Evolutionary conservation across 2,888 invertebrate genomes (phyloP).

Genomic region (Laothoe populi): DNA sequence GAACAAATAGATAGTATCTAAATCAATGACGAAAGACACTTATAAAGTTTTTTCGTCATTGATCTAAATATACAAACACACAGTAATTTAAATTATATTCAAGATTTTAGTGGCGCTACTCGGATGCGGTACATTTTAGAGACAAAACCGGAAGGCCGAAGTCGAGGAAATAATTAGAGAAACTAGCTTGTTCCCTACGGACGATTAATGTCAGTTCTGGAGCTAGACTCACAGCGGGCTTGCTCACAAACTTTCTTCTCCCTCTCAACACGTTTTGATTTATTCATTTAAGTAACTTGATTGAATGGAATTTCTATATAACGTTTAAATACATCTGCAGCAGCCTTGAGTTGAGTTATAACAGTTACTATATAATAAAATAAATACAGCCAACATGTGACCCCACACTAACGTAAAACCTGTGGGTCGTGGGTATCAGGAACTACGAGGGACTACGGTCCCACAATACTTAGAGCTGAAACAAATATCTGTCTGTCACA

Average conservation of each 20-base stretch:
- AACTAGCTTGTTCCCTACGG: constrained; percentile 66
- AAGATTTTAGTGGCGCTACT: constrained; percentile 56
- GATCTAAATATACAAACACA: constrained; percentile 6
- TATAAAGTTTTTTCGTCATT: background rate
- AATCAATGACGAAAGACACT: too few relatives aligned
- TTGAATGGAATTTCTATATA: constrained; percentile 32
- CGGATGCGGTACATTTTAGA: constrained; percentile 57
- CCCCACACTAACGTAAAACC: too few relatives aligned
- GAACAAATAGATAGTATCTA: too few relatives aligned
- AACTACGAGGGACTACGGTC: too few relatives aligned
- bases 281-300: constrained; percentile 48
- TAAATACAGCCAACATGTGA: too few relatives aligned
- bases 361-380: too few relatives aligned
- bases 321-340: background rate
- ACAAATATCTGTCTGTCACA: too few relatives aligned
- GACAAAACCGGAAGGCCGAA: constrained; percentile 66
- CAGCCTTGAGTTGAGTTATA: background rate
- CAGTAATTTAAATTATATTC: constrained; percentile 40
- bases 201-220: constrained; percentile 74
- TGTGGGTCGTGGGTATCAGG: too few relatives aligned
- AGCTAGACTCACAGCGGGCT: constrained; percentile 59
- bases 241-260: constrained; percentile 55
- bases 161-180: constrained; percentile 73
- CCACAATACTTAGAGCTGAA: too few relatives aligned
- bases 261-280: constrained; percentile 42